Percentiles rank a stretch among this genome's conserved stretches.
phyloP scores from a whole-genome alignment of 2,113 vertebrate species.

The Excalfactoria chinensis region DNA sequence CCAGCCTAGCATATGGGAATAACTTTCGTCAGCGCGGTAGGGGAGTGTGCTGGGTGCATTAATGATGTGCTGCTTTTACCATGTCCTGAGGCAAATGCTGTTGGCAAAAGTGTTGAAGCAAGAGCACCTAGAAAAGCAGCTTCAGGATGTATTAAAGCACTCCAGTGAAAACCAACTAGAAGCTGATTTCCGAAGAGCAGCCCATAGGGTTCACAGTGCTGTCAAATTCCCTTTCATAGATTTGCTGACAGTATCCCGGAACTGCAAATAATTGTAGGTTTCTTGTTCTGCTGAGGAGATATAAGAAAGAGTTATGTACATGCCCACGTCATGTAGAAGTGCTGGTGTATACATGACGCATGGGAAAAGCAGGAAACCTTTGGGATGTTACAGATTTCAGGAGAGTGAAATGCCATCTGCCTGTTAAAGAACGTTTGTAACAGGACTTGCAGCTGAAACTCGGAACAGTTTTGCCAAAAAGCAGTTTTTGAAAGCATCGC shows the following conservation, averaged over 20 bases:
- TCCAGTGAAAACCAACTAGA: not conserved
- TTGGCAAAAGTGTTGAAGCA: not conserved
- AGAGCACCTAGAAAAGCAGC: not conserved
- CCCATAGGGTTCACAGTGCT: not conserved
- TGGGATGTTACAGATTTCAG: not conserved
- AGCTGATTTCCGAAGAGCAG: not conserved
- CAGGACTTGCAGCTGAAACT: not conserved
- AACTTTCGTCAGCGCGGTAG: not conserved
- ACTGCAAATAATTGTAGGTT: not conserved
- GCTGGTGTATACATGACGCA: not conserved
- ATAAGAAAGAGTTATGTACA: not conserved
- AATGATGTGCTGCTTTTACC: not conserved
- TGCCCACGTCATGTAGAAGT: not conserved
- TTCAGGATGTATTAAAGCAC: not conserved
- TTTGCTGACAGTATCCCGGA: not conserved
- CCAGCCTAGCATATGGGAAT: not conserved
- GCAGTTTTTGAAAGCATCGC: not conserved
- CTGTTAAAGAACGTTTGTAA: not conserved
- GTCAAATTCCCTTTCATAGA: not conserved
- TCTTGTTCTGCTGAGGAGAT: not conserved
- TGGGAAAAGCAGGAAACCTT: not conserved
- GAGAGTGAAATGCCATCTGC: not conserved
- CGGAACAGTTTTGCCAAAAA: not conserved
- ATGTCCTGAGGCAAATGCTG: not conserved
- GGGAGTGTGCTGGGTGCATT: not conserved